Evolutionary conservation across 2,888 invertebrate species (phyloP).

Genomic region (Entomobrya proxima): DNA sequence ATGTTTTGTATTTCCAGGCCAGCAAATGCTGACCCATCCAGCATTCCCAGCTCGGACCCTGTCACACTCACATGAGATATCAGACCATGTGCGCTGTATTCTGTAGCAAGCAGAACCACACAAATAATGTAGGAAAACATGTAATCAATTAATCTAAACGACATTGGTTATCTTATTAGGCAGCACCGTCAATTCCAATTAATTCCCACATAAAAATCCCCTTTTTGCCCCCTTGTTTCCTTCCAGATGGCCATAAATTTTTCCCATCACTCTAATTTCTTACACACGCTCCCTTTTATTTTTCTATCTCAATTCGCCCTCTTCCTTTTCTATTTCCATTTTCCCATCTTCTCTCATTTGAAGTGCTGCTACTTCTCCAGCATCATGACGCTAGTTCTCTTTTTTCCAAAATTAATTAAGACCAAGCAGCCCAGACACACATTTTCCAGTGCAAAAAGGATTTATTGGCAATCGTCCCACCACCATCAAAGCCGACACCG

Average conservation of each 20-base stretch:
- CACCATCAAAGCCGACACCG: neutral
- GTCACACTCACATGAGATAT: conserved; percentile 75
- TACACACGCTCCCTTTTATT: neutral
- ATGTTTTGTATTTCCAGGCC: conserved; percentile 75
- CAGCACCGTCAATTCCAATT: neutral
- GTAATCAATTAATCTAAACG: conserved; percentile 23
- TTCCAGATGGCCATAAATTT: neutral
- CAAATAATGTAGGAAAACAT: neutral
- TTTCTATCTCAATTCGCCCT: conserved; percentile 27
- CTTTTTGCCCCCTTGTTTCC: neutral
- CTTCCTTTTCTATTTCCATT: neutral
- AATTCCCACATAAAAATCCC: conserved; percentile 18
- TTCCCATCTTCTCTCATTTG: neutral
- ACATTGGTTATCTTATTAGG: too few relatives aligned
- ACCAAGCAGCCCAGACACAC: conserved; percentile 26
- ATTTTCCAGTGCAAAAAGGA: conserved; percentile 36
- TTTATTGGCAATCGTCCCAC: conserved; percentile 61
- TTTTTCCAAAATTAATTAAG: conserved; percentile 66
- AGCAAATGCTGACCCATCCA: conserved; percentile 75
- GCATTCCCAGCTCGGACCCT: conserved; percentile 73
- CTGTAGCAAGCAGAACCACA: conserved; percentile 44
- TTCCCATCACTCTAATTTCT: neutral
- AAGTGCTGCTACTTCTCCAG: neutral
- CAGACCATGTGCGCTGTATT: conserved; percentile 74
- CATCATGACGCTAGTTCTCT: conserved; percentile 11